These are phyloP conservation scores for Himantopus leucocephalus DNA, from an alignment of 2,113 vertebrate species.

Conservation along the genomic window DNA sequence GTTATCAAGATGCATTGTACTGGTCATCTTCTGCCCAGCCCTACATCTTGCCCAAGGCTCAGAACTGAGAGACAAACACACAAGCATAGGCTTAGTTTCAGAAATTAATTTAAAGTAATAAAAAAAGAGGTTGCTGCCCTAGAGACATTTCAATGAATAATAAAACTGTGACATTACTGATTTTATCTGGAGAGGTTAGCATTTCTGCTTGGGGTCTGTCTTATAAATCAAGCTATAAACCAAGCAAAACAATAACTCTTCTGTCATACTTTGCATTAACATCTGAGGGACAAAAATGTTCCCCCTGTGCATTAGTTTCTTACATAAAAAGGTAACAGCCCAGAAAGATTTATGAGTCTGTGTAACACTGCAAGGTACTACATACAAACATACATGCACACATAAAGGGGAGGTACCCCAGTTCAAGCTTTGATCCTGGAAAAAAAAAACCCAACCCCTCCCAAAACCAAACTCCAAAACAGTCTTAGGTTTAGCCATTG, in stretches of 20 bases:
- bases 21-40: neutral
- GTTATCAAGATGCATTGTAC: constrained; percentile 13
- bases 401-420: neutral
- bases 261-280: neutral
- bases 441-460: too few relatives aligned
- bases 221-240: neutral
- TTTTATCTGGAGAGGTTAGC: neutral
- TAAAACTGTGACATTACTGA: neutral
- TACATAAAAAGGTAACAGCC: neutral
- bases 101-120: constrained; percentile 20
- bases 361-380: neutral
- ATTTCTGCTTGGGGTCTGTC: neutral
- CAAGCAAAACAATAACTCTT: neutral
- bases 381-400: neutral
- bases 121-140: neutral
- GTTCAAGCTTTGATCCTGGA: neutral
- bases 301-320: neutral
- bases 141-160: neutral
- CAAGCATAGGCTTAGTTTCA: neutral
- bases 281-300: neutral
- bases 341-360: neutral
- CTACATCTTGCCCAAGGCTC: constrained; percentile 20
- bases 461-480: neutral
- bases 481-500: neutral
- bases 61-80: neutral